phyloP scores from a whole-genome alignment of 2,113 vertebrate genomes.

The Cryptomyrus ogoouensis region DNA sequence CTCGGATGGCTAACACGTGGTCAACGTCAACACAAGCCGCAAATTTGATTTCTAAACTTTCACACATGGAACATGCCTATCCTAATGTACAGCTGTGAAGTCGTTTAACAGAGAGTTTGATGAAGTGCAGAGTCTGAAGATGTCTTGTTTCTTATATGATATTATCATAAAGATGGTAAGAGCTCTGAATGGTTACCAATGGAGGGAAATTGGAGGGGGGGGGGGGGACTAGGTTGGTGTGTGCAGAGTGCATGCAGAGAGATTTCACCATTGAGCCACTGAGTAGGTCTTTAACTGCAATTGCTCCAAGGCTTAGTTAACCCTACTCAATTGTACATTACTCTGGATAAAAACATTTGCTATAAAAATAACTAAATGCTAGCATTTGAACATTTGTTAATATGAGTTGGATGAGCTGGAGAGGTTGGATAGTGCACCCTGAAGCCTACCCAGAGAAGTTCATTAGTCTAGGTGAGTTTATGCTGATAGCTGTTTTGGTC shows the following conservation, averaged over 20 bases:
- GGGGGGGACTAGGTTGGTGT: neutral
- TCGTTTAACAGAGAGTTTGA: neutral
- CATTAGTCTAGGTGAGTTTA: neutral
- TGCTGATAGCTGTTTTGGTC: neutral
- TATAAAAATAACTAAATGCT: neutral
- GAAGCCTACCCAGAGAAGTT: neutral
- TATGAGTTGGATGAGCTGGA: neutral
- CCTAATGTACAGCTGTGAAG: neutral
- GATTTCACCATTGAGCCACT: neutral
- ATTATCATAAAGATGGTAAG: neutral
- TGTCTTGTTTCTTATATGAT: neutral
- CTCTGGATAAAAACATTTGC: neutral
- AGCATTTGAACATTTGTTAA: neutral
- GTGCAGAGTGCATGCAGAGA: neutral
- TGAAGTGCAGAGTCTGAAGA: neutral
- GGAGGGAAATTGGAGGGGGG: neutral
- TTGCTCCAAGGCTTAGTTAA: neutral
- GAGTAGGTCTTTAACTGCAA: neutral
- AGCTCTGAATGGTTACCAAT: neutral
- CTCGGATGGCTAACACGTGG: neutral
- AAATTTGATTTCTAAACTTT: neutral
- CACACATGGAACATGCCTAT: neutral
- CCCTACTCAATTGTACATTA: neutral
- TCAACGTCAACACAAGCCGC: neutral
- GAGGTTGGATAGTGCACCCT: neutral